Base-by-base conservation (phyloP, 2,888 invertebrate genomes). In the Melieria picta region DNA sequence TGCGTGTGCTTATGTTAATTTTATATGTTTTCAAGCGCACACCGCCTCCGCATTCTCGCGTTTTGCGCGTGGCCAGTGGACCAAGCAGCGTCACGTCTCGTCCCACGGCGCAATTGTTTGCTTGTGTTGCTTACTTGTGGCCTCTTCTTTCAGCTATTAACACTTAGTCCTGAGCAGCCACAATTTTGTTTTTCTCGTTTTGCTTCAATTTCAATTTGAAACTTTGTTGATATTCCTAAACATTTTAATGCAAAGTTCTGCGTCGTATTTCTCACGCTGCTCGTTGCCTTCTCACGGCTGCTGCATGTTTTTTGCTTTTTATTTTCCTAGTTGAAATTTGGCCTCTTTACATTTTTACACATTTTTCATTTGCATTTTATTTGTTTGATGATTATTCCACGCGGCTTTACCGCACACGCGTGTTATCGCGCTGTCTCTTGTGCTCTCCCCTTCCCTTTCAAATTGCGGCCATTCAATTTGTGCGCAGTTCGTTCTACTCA, bases 1-100 rank as follows among this genome's bases (percentile, higher is more conserved):
- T 30, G 7, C 43, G 50, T 64, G 13, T 63, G 47, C 47, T 61
- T 61, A 61, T 61, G 45, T 61, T 61, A 45, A 61, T 61, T 30
- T 61, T 30, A 30, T 42, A 30, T 43, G 10, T 58, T 30, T 58
- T 13, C 2, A 16, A 1, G 7, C 11, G 30, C 30, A 30, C 30
- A 30, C 2, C 30, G 30, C 30, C 30, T 30, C 30, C 30, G 30
- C 30, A 30, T 30, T 30, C 30, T 30, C 30, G 30, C 30, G 30
- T 3, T 2, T 30, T 30, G 30, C 30, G 30, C 30, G 30, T 30
- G 30, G 2, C 30, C 30, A 30, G 30, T 30, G 30, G 30, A 30
- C 30, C 30, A 2, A 30, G 30, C 30, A 30, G 30, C 2, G 30
- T 30, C 30, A 30, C 30, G 30, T 30, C 30, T 30, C 30, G 30